These are phyloP conservation scores for Hippopotamus amphibius DNA, from an alignment of 2,113 vertebrate genomes.

Conservation along the genomic window DNA sequence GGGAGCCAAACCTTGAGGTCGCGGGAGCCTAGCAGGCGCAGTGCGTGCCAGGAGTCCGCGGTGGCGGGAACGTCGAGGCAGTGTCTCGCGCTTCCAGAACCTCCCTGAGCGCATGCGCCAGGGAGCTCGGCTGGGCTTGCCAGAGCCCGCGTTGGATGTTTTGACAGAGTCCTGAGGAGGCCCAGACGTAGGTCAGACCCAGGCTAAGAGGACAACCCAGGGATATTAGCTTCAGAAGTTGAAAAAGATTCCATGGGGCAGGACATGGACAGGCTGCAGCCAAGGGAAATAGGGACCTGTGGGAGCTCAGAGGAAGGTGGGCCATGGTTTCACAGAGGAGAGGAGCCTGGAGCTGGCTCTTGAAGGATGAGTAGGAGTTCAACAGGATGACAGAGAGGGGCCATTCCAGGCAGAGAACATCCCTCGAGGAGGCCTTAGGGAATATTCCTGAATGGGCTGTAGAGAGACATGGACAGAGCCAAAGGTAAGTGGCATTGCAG, in stretches of 20 bases:
- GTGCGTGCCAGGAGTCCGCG: fast-evolving
- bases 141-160: fast-evolving
- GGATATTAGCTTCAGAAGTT: neutral
- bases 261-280: too few relatives aligned
- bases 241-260: neutral
- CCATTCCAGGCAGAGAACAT: neutral
- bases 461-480: neutral
- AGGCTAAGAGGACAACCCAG: neutral
- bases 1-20: too few relatives aligned
- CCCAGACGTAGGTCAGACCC: neutral
- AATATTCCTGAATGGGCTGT: neutral
- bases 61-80: neutral
- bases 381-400: neutral
- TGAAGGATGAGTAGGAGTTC: neutral
- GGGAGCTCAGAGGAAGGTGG: neutral
- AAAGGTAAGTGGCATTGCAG: neutral
- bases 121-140: neutral
- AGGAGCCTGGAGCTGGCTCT: neutral
- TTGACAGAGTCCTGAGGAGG: neutral
- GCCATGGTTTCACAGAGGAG: neutral
- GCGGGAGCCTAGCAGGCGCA: fast-evolving
- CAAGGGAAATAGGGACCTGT: neutral
- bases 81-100: fast-evolving
- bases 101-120: fast-evolving
- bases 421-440: neutral